phyloP scores from a whole-genome alignment of 2,113 vertebrate species.

The Ciconia maguari region DNA sequence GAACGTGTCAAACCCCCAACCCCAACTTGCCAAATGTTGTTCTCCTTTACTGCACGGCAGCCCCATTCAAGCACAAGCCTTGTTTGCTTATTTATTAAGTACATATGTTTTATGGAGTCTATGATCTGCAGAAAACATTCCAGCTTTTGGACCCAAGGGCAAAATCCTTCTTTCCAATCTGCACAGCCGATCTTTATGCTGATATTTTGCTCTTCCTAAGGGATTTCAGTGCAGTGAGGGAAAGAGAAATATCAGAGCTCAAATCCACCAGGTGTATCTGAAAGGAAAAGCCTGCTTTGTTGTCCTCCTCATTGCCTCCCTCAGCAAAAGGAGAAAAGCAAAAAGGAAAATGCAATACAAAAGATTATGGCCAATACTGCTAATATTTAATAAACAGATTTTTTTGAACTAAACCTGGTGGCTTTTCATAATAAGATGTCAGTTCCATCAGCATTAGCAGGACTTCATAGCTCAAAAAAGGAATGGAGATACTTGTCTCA shows the following conservation, averaged over 20 bases:
- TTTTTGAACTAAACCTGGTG: not conserved
- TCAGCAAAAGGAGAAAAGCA: not conserved
- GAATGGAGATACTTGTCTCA: not conserved
- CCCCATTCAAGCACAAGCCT: not conserved
- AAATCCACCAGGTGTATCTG: constrained; percentile 25
- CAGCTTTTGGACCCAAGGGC: constrained; percentile 45
- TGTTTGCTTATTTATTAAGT: constrained; percentile 65
- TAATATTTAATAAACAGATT: not conserved
- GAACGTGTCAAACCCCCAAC: not conserved
- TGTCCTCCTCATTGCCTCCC: not conserved
- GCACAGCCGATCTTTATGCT: not conserved
- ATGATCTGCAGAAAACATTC: constrained; percentile 41
- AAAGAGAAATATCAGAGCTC: not conserved
- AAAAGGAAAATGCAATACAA: not conserved
- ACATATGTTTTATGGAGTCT: constrained; percentile 54
- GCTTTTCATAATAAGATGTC: not conserved
- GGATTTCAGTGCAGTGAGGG: not conserved
- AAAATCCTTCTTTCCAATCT: constrained; percentile 54
- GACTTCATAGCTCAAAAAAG: not conserved
- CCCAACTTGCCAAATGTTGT: not conserved
- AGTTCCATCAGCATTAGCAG: not conserved
- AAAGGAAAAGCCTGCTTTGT: not conserved
- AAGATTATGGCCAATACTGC: not conserved
- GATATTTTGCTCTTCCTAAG: constrained; percentile 36
- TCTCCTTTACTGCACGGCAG: not conserved